phyloP scores from a whole-genome alignment of 2,113 vertebrate genomes.

The Asarcornis scutulata region DNA sequence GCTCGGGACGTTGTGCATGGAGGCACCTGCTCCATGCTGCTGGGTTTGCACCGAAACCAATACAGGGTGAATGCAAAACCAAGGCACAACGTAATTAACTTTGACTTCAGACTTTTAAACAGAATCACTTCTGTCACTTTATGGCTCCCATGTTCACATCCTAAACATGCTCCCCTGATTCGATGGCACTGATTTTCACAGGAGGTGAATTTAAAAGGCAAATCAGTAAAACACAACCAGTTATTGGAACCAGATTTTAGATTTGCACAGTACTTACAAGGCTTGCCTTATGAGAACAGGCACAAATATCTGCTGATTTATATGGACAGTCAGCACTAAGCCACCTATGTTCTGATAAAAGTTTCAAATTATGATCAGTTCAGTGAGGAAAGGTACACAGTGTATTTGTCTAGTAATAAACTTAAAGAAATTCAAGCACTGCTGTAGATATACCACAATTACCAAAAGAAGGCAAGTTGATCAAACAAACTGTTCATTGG shows the following conservation, averaged over 20 bases:
- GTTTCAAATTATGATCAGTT: neutral
- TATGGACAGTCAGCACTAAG: neutral
- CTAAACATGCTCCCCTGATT: neutral
- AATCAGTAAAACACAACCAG: neutral
- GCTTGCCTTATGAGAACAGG: neutral
- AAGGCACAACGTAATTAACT: neutral
- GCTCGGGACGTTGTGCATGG: no score
- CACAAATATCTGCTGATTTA: neutral
- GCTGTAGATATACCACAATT: neutral
- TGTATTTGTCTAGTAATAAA: neutral
- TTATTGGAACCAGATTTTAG: slow-evolving; percentile 13
- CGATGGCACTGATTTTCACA: neutral
- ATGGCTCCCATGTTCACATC: neutral
- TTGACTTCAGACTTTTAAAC: neutral
- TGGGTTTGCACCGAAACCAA: neutral
- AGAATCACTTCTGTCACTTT: neutral
- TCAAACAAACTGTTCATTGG: neutral
- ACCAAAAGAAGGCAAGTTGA: neutral
- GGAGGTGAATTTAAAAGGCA: neutral
- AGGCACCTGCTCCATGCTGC: no score
- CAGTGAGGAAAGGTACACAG: neutral
- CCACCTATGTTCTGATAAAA: neutral
- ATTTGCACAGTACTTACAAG: neutral
- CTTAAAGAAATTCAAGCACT: neutral
- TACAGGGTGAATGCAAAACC: neutral